These are phyloP conservation scores for Brenthis daphne DNA, from an alignment of 2,888 invertebrate genomes.

Conservation along the genomic window DNA sequence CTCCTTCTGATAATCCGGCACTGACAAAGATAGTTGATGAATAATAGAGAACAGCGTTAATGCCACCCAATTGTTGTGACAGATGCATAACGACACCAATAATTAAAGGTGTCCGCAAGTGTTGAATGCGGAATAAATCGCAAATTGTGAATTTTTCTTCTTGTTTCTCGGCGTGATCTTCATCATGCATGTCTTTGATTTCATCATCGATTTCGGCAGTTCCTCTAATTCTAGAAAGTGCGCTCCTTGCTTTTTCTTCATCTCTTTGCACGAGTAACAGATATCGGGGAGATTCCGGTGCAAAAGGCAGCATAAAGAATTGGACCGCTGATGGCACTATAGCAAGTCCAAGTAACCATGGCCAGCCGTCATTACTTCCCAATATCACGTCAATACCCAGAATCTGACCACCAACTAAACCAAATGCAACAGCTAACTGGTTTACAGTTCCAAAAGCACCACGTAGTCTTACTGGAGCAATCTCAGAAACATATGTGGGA, in stretches of 20 bases:
- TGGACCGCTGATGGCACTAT: conserved; percentile 69
- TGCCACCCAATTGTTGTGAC: conserved; percentile 77
- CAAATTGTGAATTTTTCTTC: conserved; percentile 69
- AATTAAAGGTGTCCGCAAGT: conserved; percentile 68
- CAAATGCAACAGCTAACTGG: conserved; percentile 76
- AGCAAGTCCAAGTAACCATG: conserved; percentile 73
- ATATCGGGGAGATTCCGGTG: conserved; percentile 75
- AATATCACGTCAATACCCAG: conserved; percentile 74
- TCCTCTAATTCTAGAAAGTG: conserved; percentile 64
- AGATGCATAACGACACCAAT: conserved; percentile 79
- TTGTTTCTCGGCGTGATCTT: conserved; percentile 69
- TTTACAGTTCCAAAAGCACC: conserved; percentile 79
- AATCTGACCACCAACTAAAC: conserved; percentile 69
- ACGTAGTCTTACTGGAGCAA: conserved; percentile 68
- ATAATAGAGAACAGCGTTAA: conserved; percentile 86
- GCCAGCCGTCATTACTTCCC: conserved; percentile 74
- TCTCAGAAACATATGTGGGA: conserved; percentile 78
- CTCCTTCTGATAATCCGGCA: conserved; percentile 82
- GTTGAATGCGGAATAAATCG: conserved; percentile 60
- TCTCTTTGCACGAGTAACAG: conserved; percentile 66
- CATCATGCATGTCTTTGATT: conserved; percentile 75
- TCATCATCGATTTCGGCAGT: conserved; percentile 69
- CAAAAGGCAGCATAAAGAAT: conserved; percentile 66
- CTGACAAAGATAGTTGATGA: conserved; percentile 85
- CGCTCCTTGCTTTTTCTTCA: conserved; percentile 66